phyloP scores from a whole-genome alignment of 2,797 vertebrate species.

The Galaxias olidus region DNA sequence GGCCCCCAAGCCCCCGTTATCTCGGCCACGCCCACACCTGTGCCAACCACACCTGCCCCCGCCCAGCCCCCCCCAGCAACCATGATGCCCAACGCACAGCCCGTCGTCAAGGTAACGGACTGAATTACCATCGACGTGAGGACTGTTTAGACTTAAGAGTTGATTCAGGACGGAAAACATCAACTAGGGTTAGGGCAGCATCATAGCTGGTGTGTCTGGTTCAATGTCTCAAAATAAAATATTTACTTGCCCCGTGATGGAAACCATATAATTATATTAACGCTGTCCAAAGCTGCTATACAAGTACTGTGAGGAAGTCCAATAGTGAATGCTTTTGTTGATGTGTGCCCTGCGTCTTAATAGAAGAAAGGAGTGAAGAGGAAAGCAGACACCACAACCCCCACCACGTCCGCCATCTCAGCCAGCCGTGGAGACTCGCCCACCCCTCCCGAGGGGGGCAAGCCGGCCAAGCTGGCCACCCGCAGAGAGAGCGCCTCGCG shows the following conservation, averaged over 20 bases:
- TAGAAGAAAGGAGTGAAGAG: conserved; percentile 98
- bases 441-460: conserved; percentile 78
- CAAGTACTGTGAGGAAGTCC: background rate
- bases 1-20: conserved; percentile 90
- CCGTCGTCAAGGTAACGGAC: conserved; percentile 84
- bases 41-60: conserved; percentile 81
- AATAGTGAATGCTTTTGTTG: background rate
- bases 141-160: background rate
- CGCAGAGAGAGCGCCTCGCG: conserved; percentile 88
- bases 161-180: too few relatives aligned
- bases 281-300: background rate
- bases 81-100: conserved; percentile 89
- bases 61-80: conserved; percentile 74
- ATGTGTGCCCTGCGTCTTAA: background rate
- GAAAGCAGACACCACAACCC: conserved; percentile 98
- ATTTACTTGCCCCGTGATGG: too few relatives aligned
- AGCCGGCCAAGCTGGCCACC: conserved; percentile 86
- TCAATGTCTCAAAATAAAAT: too few relatives aligned
- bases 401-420: conserved; percentile 92
- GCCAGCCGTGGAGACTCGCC: conserved; percentile 91
- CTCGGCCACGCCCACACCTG: conserved; percentile 82
- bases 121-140: background rate
- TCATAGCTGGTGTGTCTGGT: too few relatives aligned
- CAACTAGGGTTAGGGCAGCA: too few relatives aligned
- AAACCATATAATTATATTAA: background rate